Base-by-base conservation (phyloP, 2,888 invertebrate genomes). In the Nymphalis polychloros region DNA sequence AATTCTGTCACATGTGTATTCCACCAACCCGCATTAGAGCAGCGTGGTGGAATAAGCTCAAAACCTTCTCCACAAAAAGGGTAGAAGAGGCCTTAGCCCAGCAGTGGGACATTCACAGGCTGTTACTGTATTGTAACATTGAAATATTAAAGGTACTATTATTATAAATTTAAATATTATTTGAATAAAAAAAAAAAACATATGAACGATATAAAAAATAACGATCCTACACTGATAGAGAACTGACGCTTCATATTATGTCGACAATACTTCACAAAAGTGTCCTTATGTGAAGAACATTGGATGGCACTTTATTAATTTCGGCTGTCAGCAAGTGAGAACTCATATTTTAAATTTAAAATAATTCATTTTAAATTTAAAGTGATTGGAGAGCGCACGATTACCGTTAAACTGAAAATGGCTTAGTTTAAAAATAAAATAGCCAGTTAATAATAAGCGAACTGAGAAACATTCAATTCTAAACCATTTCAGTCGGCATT, bases 401-500 rank as follows among this genome's bases (percentile, higher is more conserved):
- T 64, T 53, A 47, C 35, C 31, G 67, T 63, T 46, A 66, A 66
- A 48, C 52, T 41, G 13, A 63, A 63, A 62, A 55, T 49, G 41
- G n/a, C 52, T 23, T 64, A 52, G 48, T 62, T 46, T 7, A 46
- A 35, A 67, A 64, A 59, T 61, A 57, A 53, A 71, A 59, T 46
- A 59, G 47, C 41, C 52, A 31, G 65, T 72, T 65, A 68, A 59
- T 72, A 69, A 64, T 71, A 72, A 72, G 70, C 72, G 52, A 71
- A 73, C 27, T 35, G 19, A 57, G 19, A 63, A 72, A 70, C 77
- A 84, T 81, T 84, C 81, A 84, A 86, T 86, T 80, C 76, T 74
- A 83, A 86, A 83, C 84, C 83, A 86, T 89, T 88, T 87, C 84
- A 82, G 78, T 79, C 76, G 79, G 79, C 83, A 80, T 85, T 87